Evolutionary conservation across 2,113 vertebrate species (phyloP).

Genomic region (Chrysochloris asiatica): DNA sequence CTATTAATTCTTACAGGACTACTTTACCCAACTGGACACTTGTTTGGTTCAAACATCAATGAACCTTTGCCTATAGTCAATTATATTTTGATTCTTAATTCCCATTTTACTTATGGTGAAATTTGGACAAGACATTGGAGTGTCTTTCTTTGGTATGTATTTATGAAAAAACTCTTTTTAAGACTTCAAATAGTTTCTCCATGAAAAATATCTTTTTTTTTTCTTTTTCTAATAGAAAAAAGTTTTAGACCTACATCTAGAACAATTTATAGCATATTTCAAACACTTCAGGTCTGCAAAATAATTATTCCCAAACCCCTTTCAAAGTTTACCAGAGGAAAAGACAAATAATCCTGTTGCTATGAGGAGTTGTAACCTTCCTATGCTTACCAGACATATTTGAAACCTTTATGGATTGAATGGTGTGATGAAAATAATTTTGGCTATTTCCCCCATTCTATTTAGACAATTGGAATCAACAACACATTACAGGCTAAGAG

Average conservation of each 20-base stretch:
- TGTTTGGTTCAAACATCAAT: not conserved
- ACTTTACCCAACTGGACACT: not conserved
- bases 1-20: not conserved
- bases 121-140: not conserved
- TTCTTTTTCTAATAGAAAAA: not conserved
- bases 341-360: conserved; percentile 9
- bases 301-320: conserved; percentile 45
- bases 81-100: conserved; percentile 42
- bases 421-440: not conserved
- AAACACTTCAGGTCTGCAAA: not conserved
- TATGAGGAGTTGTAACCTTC: not conserved
- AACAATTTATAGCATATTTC: not conserved
- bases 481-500: conserved; percentile 46
- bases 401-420: conserved; percentile 39
- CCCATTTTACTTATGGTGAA: not conserved
- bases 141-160: conserved; percentile 6
- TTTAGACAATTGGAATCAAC: conserved; percentile 54
- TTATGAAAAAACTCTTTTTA: not conserved
- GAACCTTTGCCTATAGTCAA: not conserved
- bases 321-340: conserved; percentile 25
- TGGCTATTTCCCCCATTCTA: not conserved
- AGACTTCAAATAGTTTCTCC: conserved; percentile 28
- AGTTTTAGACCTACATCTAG: conserved; percentile 16
- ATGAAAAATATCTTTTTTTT: not conserved
- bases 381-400: conserved; percentile 30